Evolutionary conservation across 1,140 invertebrate genomes (phyloP).

Genomic region (Lasioglossum baleicum): DNA sequence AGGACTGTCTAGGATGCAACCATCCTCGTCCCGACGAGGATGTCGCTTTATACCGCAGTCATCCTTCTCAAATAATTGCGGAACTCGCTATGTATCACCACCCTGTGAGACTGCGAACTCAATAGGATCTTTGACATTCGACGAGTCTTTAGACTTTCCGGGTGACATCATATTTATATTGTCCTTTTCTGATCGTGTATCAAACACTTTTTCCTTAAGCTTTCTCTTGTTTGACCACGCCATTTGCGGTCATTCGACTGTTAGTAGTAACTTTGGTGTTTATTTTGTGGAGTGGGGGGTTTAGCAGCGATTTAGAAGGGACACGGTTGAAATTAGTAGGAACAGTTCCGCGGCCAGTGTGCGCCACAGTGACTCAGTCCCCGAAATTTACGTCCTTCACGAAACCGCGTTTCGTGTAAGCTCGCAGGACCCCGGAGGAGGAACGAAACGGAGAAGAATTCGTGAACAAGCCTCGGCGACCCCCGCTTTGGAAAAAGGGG

Average conservation of each 20-base stretch:
- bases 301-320: no score
- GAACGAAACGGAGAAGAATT: constrained; percentile 48
- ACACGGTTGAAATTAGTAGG: neutral
- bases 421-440: constrained; percentile 13
- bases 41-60: constrained; percentile 23
- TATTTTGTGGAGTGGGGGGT: no score
- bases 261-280: no score
- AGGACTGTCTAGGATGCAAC: constrained; percentile 61
- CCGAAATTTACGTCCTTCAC: constrained; percentile 25
- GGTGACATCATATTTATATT: no score
- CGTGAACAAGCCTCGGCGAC: constrained; percentile 42
- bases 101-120: neutral
- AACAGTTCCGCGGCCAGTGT: neutral
- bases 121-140: no score
- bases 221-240: no score
- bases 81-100: neutral
- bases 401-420: constrained; percentile 35
- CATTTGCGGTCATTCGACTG: no score
- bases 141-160: no score
- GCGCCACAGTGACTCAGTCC: neutral
- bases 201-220: no score
- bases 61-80: constrained; percentile 43
- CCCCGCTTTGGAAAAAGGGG: constrained; percentile 13
- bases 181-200: no score
- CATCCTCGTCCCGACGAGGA: constrained; percentile 25